phyloP scores from a whole-genome alignment of 92 coral and sea anemone genomes.

The Parazoanthus swiftii region DNA sequence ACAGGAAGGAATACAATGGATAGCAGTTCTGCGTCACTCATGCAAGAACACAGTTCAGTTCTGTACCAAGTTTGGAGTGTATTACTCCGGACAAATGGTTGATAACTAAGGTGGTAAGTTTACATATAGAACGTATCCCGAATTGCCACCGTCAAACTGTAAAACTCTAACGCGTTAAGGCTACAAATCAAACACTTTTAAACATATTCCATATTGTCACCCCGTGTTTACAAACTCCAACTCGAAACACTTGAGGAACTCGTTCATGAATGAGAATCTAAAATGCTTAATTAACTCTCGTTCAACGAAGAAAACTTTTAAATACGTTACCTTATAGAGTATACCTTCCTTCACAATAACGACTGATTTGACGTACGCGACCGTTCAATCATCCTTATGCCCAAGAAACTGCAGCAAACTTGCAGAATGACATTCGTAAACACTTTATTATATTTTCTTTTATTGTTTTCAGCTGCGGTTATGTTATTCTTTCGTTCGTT shows the following conservation, averaged over 20 bases:
- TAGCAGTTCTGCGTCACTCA: not conserved
- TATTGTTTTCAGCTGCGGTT: not conserved
- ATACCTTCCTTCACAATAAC: not conserved
- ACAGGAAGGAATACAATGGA: not conserved
- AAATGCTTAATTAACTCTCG: not conserved
- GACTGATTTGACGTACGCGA: not conserved
- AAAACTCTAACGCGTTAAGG: not conserved
- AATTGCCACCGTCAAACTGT: not conserved
- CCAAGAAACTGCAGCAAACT: not conserved
- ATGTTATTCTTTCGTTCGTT: not conserved
- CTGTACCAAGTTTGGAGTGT: not conserved
- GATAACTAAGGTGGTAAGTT: not conserved
- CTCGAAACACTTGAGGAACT: not conserved
- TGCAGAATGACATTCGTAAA: not conserved
- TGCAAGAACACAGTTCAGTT: not conserved
- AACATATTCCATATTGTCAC: not conserved
- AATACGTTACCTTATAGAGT: not conserved
- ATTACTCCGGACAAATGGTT: not conserved
- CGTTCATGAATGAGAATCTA: no score
- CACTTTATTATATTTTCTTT: not conserved
- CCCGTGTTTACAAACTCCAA: not conserved
- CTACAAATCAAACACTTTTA: not conserved
- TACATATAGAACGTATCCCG: not conserved
- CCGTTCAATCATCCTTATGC: not conserved
- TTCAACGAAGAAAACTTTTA: not conserved